Conservation (phyloP, 30 jellyfish, hydroid and myxozoan genomes). For the Haliclystus octoradiatus region DNA sequence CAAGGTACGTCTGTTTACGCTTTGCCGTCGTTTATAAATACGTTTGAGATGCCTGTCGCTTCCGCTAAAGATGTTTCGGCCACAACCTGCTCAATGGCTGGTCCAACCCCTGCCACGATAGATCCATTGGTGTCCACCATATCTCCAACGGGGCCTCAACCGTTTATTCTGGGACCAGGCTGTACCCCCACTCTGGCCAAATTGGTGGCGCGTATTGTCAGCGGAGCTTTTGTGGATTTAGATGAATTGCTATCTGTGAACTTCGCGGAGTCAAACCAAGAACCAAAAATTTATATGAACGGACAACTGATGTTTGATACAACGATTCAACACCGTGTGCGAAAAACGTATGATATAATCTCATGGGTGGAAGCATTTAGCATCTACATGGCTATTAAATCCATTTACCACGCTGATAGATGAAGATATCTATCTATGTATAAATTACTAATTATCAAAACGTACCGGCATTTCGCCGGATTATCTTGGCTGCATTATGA, state of each 20-base stretch:
- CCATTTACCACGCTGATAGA: background rate
- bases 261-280: background rate
- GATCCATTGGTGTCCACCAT: too few species aligned
- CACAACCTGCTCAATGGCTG: too few species aligned
- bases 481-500: background rate
- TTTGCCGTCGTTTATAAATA: too few species aligned
- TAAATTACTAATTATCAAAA: background rate
- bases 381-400: background rate
- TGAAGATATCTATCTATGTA: background rate
- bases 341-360: background rate
- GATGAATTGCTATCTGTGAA: background rate
- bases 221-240: background rate
- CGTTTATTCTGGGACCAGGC: background rate
- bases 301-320: background rate
- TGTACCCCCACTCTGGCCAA: background rate
- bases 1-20: too few species aligned
- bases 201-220: background rate
- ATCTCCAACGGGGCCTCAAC: background rate
- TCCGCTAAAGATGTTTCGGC: too few species aligned
- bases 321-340: background rate
- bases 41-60: too few species aligned
- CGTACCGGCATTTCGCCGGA: background rate
- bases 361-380: background rate
- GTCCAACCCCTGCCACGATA: too few species aligned
- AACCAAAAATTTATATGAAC: background rate